Percentiles rank a stretch among this genome's conserved stretches.
These are phyloP conservation scores for Cherax quadricarinatus DNA, from an alignment of 1,140 invertebrate genomes.

Conservation along the genomic window DNA sequence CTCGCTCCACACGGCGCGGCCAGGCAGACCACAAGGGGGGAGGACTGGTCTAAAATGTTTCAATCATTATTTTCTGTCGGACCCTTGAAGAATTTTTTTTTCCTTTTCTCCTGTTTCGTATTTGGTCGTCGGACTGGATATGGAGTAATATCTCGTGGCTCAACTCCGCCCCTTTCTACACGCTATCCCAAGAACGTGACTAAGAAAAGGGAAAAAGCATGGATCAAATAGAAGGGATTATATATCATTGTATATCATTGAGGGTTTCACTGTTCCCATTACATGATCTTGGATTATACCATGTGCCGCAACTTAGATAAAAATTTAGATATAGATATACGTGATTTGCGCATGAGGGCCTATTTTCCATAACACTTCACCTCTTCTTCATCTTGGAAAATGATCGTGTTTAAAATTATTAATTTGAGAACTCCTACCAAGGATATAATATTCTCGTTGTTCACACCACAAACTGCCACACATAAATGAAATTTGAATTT, in stretches of 20 bases:
- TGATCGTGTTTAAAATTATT: background rate
- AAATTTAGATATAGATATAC: background rate
- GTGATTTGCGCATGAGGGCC: background rate
- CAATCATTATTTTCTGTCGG: conserved; percentile 20
- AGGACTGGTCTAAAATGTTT: conserved; percentile 21
- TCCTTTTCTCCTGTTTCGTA: conserved; percentile 8
- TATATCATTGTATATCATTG: conserved; percentile 51
- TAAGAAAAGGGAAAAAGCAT: background rate
- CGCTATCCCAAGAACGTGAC: conserved; percentile 19
- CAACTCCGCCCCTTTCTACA: conserved; percentile 34
- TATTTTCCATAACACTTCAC: background rate
- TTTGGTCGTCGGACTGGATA: conserved; percentile 9
- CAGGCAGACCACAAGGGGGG: background rate
- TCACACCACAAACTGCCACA: no score
- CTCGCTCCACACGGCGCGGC: background rate
- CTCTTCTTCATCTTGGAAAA: background rate
- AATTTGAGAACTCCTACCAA: background rate
- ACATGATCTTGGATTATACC: conserved; percentile 31
- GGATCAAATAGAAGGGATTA: conserved; percentile 13
- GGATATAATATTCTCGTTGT: background rate
- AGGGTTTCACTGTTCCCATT: conserved; percentile 32
- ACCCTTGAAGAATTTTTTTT: background rate
- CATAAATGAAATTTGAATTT: no score
- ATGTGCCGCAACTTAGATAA: conserved; percentile 8
- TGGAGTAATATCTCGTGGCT: conserved; percentile 26